phyloP scores from a whole-genome alignment of 2,888 invertebrate genomes.

The Papilio gigon region DNA sequence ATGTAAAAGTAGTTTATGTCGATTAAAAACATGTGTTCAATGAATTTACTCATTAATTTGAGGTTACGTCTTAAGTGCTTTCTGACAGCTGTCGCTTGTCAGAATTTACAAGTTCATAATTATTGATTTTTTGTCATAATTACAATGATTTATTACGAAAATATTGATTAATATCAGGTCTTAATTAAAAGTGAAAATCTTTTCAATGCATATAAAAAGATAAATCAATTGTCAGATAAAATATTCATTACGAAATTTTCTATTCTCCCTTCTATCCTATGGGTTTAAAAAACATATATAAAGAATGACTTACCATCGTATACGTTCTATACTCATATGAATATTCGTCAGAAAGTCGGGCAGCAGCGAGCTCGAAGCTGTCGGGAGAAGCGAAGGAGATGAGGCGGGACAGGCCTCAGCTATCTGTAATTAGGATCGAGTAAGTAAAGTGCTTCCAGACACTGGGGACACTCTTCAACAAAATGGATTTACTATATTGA shows the following conservation, averaged over 20 bases:
- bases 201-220: too few relatives aligned
- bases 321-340: constrained; percentile 42
- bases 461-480: constrained; percentile 56
- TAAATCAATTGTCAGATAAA: too few relatives aligned
- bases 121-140: constrained; percentile 14
- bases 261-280: too few relatives aligned
- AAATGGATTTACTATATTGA: constrained; percentile 32
- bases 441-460: constrained; percentile 64
- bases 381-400: constrained; percentile 63
- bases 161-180: background rate
- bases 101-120: background rate
- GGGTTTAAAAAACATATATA: too few relatives aligned
- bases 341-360: constrained; percentile 45
- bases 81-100: constrained; percentile 25
- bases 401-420: constrained; percentile 54
- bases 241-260: too few relatives aligned
- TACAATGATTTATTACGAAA: background rate
- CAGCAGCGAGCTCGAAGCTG: constrained; percentile 47
- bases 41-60: constrained; percentile 6
- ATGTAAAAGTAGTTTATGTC: constrained; percentile 4
- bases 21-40: constrained; percentile 9
- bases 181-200: too few relatives aligned
- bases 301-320: background rate
- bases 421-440: constrained; percentile 80
- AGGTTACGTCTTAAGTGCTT: constrained; percentile 26